These are phyloP conservation scores for Equus przewalskii DNA, from an alignment of 2,113 vertebrate species.

Conservation along the genomic window DNA sequence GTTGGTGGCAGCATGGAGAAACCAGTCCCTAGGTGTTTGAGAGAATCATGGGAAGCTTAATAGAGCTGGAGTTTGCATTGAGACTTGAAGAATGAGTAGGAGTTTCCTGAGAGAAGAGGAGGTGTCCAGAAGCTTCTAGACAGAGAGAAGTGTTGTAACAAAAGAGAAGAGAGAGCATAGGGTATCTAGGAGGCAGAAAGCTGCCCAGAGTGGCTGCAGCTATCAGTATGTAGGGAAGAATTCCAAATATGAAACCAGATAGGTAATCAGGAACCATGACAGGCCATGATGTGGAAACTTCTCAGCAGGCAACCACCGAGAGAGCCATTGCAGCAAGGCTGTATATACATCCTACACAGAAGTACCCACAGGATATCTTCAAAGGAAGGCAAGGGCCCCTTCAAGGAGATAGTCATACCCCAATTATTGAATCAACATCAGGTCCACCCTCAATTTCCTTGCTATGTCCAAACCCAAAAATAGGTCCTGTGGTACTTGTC, in stretches of 20 bases:
- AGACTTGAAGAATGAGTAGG: neutral
- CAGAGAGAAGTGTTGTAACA: neutral
- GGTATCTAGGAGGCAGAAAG: neutral
- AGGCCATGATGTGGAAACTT: neutral
- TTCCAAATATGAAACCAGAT: neutral
- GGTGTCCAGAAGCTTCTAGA: neutral
- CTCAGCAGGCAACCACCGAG: neutral
- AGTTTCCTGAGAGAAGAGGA: neutral
- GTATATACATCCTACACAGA: neutral
- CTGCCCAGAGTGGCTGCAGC: neutral
- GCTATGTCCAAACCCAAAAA: neutral
- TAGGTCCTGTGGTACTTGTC: too few relatives aligned
- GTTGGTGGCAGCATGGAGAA: neutral
- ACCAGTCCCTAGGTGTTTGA: neutral
- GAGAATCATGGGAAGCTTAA: neutral
- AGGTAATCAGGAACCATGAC: neutral
- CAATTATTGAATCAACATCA: neutral
- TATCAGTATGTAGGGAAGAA: neutral
- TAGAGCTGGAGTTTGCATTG: neutral
- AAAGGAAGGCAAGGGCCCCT: neutral
- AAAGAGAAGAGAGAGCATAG: neutral
- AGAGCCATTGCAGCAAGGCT: neutral
- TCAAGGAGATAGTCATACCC: neutral
- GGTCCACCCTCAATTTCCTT: neutral
- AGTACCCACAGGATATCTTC: neutral